These are phyloP conservation scores for Cerceris rybyensis DNA, from an alignment of 2,888 invertebrate species.

Conservation along the genomic window DNA sequence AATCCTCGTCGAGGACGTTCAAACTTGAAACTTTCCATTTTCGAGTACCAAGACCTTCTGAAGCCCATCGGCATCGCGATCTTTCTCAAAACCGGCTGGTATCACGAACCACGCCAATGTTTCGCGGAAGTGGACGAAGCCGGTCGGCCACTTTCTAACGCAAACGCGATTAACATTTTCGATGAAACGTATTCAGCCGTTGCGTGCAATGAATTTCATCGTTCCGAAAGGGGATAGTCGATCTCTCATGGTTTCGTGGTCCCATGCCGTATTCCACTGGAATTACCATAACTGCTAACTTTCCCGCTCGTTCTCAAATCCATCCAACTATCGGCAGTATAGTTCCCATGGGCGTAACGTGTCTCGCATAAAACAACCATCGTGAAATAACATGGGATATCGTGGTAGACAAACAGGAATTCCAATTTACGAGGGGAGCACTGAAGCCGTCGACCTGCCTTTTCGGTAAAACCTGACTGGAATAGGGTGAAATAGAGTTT, in stretches of 20 bases:
- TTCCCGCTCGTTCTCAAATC: constrained; percentile 54
- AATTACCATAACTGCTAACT: constrained; percentile 56
- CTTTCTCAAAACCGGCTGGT: too few species aligned
- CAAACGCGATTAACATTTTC: constrained; percentile 2
- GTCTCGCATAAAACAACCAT: constrained; percentile 29
- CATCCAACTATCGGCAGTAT: constrained; percentile 40
- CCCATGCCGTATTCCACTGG: constrained; percentile 28
- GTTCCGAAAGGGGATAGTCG: constrained; percentile 20
- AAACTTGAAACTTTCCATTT: too few species aligned
- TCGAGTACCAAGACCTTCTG: too few species aligned
- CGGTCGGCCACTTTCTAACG: not conserved
- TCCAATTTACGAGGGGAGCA: not conserved
- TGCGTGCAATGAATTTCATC: constrained; percentile 19
- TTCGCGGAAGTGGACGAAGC: too few species aligned
- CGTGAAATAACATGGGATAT: constrained; percentile 13
- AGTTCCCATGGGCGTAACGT: constrained; percentile 56
- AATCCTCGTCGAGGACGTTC: too few species aligned
- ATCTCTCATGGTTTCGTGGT: constrained; percentile 20
- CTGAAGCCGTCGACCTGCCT: too few species aligned
- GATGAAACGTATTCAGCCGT: not conserved
- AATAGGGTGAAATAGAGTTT: too few species aligned
- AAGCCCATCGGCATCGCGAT: too few species aligned
- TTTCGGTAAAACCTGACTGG: too few species aligned
- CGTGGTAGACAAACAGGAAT: not conserved
- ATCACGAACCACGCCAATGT: too few species aligned